These are phyloP conservation scores for Brachyhypopomus gauderio DNA, from an alignment of 2,113 vertebrate species.

Conservation along the genomic window DNA sequence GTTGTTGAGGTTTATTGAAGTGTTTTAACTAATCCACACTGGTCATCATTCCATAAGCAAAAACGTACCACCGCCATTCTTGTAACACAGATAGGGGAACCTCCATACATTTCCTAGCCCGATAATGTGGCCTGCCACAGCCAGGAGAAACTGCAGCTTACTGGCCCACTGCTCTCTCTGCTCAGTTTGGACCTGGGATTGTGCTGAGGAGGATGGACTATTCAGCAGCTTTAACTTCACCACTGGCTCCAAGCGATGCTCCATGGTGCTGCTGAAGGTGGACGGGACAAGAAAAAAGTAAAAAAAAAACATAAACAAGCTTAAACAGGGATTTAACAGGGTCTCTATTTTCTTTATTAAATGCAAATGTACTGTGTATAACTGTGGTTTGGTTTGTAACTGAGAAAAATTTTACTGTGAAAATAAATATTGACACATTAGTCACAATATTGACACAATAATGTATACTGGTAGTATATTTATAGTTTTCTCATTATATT, in stretches of 20 bases:
- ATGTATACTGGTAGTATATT: neutral
- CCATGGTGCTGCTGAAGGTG: slow-evolving; percentile 43
- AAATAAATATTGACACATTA: neutral
- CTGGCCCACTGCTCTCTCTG: slow-evolving; percentile 71
- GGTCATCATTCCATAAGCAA: neutral
- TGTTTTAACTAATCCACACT: neutral
- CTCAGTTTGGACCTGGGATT: slow-evolving; percentile 47
- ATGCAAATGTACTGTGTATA: neutral
- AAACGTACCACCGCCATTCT: slow-evolving; percentile 76
- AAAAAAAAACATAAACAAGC: neutral
- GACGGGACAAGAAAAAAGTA: neutral
- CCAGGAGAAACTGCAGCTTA: slow-evolving; percentile 73
- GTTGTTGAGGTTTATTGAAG: neutral
- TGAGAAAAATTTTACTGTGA: neutral
- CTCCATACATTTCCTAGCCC: slow-evolving; percentile 79
- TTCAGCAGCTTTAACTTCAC: slow-evolving; percentile 45
- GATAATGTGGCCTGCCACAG: slow-evolving; percentile 72
- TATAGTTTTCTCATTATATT: neutral
- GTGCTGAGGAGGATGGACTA: slow-evolving; percentile 9
- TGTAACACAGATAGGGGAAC: slow-evolving; percentile 80
- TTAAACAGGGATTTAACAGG: neutral
- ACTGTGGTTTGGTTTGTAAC: neutral
- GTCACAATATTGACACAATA: neutral
- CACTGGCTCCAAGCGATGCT: slow-evolving; percentile 36
- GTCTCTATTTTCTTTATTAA: neutral